phyloP scores from a whole-genome alignment of 2,888 invertebrate genomes.

The Amiota minor region DNA sequence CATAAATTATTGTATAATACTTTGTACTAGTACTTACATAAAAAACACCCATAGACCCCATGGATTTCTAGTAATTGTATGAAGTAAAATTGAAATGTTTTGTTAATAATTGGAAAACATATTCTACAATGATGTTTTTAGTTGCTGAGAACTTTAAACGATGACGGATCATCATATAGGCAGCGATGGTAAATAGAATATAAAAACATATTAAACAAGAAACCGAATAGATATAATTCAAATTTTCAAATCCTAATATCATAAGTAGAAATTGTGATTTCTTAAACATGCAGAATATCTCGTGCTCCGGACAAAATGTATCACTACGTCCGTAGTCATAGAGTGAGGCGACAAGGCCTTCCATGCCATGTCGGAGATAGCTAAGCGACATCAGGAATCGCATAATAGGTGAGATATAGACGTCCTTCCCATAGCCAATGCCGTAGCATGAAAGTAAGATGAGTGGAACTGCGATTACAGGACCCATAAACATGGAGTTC shows the following conservation, averaged over 20 bases:
- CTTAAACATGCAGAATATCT: conserved; percentile 84
- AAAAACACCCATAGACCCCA: neutral
- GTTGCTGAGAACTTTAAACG: conserved; percentile 80
- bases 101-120: conserved; percentile 82
- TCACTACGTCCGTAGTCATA: conserved; percentile 84
- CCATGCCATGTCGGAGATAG: conserved; percentile 86
- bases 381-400: conserved; percentile 86
- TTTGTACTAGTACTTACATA: conserved; percentile 21
- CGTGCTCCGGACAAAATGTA: conserved; percentile 82
- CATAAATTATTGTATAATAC: conserved; percentile 24
- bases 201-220: conserved; percentile 82
- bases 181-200: conserved; percentile 78
- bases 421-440: conserved; percentile 85
- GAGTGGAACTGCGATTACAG: conserved; percentile 88
- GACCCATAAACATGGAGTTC: conserved; percentile 93
- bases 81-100: conserved; percentile 76
- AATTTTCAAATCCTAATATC: conserved; percentile 83
- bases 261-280: conserved; percentile 83
- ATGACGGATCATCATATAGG: conserved; percentile 83
- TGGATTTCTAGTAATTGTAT: conserved; percentile 65
- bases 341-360: conserved; percentile 85
- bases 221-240: conserved; percentile 81
- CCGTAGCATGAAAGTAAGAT: conserved; percentile 91
- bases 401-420: conserved; percentile 81
- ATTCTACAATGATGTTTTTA: conserved; percentile 79